Evolutionary conservation across 2,113 vertebrate genomes (phyloP).

Genomic region (Numida meleagris): DNA sequence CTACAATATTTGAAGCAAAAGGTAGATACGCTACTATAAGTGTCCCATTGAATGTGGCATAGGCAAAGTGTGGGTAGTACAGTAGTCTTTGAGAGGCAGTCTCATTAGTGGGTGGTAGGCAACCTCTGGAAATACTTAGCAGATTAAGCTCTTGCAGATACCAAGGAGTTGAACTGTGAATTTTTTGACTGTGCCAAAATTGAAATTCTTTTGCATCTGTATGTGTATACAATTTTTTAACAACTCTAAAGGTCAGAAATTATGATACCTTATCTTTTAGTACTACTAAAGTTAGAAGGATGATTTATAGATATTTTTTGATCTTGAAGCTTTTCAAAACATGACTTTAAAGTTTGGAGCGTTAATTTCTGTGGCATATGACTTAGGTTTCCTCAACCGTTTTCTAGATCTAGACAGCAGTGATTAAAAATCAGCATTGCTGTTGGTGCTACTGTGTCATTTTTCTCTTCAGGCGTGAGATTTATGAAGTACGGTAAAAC

Average conservation of each 20-base stretch:
- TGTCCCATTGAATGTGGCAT: neutral
- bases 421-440: neutral
- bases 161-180: neutral
- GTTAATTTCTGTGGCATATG: neutral
- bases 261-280: neutral
- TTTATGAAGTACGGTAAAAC: slow-evolving; percentile 8
- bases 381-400: neutral
- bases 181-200: neutral
- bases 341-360: neutral
- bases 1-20: neutral
- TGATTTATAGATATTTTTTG: neutral
- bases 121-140: neutral
- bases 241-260: neutral
- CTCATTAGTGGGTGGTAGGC: neutral
- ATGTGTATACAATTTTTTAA: neutral
- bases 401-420: neutral
- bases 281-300: neutral
- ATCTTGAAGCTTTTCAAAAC: neutral
- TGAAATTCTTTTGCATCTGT: neutral
- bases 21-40: neutral
- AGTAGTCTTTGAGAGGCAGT: neutral
- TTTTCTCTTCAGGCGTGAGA: slow-evolving; percentile 14
- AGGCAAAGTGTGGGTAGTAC: fast-evolving
- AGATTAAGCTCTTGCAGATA: neutral
- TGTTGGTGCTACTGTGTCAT: neutral